Base-by-base conservation (phyloP, 1,140 invertebrate genomes). In the Uloborus diversus region DNA sequence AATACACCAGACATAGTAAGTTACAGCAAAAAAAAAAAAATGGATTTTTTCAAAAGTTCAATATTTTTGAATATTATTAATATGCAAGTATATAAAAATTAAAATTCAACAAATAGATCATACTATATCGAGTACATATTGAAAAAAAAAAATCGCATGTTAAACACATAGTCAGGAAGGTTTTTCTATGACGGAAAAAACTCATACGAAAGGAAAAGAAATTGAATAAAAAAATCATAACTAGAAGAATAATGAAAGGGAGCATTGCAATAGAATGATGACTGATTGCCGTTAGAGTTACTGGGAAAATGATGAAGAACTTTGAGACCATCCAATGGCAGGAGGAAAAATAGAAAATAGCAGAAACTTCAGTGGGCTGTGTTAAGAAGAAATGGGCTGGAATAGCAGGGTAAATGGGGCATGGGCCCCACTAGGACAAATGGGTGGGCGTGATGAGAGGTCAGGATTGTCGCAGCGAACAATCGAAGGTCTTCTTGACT, bases 371-470 rank as follows among this genome's bases (percentile, higher is more conserved):
- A 69, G 30, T 20, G 14, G 30, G n/a, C 35, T 14, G 30, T 56
- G 66, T 69, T 69, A 69, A 30, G 56, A 25, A 7, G 47, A 69
- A 69, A 69, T 35, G 49, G 49, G n/a, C 5, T 69, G 66, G 49
- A 69, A 53, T 28, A 56, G 28, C n/a, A 20, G 14, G 35, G n/a
- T 14, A 69, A 69, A 69, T 69, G 49, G 66, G 32, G 66, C 66
- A 69, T 28, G 42, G 25, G 30, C 28, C n/a, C n/a, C n/a, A n/a
- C n/a, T n/a, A n/a, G 23, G 65, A 51, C 17, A 51, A 51, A 51
- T 25, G 28, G 47, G 32, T 28, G 56, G 27, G 25, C 1, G 56
- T 3, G 11, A 59, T 30, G 56, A 30, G 17, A 59, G 56, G 56
- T 59, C 56, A 59, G 9, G 25, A 28, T 59, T 28, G 56, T 59